Base-by-base conservation (phyloP, 2,113 vertebrate species). In the Callorhinus ursinus region DNA sequence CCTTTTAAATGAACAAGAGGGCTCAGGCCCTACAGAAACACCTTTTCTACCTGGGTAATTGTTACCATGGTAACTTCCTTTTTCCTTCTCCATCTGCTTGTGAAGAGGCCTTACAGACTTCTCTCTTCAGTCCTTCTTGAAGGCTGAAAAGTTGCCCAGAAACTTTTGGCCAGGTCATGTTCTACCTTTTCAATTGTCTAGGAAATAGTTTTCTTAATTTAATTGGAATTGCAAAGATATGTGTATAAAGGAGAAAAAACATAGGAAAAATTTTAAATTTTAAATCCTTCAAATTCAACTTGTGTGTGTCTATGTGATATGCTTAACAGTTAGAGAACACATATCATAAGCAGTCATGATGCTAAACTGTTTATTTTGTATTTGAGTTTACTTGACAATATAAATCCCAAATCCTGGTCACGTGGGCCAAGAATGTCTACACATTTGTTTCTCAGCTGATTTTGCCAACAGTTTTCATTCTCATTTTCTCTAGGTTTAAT, bases 31-130 rank as follows among this genome's bases (percentile, higher is more conserved):
- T 74, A 69, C 7, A 42, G 67, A 91, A 51, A 9, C 39, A 82
- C 65, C 24, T 59, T 96, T 87, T 84, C 82, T 77, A 92, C 14
- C 28, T 79, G 16, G 26, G 14, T 55, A 49, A 65, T 94, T 4
- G 55, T 98, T 93, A 59, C 93, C 46, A 91, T 93, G 82, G 86
- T 93, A 63, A 97, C 77, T 53, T 82, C 39, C 11, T 77, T 33
- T 22, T 92, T 14, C 42, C 15, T 21, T 84, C 71, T 81, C 39
- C 55, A 72, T 55, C n/a, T 77, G 46, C 22, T 53, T 53, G 24
- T 84, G n/a, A 55, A 91, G 55, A 97, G 67, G 4, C 9, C 42
- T 95, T 77, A 33, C 33, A 74, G 61, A 80, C 3, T 46, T 77
- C 55, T 74, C 21, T 33, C 7, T 67, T 95, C n/a, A 72, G 33